These are phyloP conservation scores for Drosophila algonquin DNA, from an alignment of 2,888 invertebrate species.

Conservation along the genomic window DNA sequence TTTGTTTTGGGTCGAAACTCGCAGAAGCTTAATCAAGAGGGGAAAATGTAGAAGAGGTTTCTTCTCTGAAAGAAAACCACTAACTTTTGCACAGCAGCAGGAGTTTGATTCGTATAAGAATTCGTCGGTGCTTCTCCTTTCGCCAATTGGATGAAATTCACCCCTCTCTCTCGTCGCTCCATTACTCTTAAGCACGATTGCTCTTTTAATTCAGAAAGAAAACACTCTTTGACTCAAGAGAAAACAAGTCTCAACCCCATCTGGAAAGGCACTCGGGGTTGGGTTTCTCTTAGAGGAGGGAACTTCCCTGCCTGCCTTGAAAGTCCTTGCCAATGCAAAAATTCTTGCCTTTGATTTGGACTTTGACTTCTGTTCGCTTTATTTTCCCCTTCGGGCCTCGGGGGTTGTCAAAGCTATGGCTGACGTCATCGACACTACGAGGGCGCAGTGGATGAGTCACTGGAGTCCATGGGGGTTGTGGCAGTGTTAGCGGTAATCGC, in stretches of 20 bases:
- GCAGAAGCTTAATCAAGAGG: background rate
- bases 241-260: constrained; percentile 17
- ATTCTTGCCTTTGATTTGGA: constrained; percentile 71
- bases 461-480: constrained; percentile 12
- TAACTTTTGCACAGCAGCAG: background rate
- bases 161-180: constrained; percentile 17
- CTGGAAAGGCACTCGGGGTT: constrained; percentile 8
- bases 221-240: constrained; percentile 61
- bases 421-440: constrained; percentile 70
- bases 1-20: background rate
- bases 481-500: background rate
- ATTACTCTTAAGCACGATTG: constrained; percentile 24
- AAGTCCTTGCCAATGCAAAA: constrained; percentile 60
- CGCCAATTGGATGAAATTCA: constrained; percentile 66
- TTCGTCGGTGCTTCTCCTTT: constrained; percentile 4
- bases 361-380: constrained; percentile 37
- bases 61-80: background rate
- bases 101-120: constrained; percentile 7
- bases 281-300: constrained; percentile 7
- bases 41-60: background rate
- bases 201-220: constrained; percentile 36
- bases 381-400: background rate
- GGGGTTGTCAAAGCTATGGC: constrained; percentile 58
- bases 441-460: constrained; percentile 65
- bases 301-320: constrained; percentile 8